Evolutionary conservation across 2,113 vertebrate genomes (phyloP).

Genomic region (Mobula birostris): DNA sequence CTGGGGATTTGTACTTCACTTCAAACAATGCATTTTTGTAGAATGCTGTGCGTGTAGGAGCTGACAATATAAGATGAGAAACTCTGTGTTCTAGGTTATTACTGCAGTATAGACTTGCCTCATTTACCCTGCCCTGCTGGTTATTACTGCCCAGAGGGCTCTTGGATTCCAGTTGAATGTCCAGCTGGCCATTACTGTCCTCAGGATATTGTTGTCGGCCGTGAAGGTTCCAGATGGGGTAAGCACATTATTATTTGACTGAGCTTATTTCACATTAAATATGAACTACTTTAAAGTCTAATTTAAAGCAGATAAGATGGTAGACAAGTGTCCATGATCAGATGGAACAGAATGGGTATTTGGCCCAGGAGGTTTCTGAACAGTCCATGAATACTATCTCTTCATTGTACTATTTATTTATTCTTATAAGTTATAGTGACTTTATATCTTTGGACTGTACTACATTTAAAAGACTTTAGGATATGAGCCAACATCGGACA

Average conservation of each 20-base stretch:
- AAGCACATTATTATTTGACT: neutral
- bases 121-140: neutral
- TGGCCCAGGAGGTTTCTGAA: too few relatives aligned
- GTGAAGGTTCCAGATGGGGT: neutral
- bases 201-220: slow-evolving; percentile 21
- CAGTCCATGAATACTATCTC: too few relatives aligned
- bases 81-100: slow-evolving; percentile 17
- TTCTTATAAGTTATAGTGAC: too few relatives aligned
- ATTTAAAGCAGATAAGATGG: neutral
- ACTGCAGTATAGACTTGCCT: neutral
- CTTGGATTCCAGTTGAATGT: neutral
- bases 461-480: too few relatives aligned
- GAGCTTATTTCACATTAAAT: neutral
- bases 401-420: too few relatives aligned
- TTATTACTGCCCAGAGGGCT: slow-evolving; percentile 1
- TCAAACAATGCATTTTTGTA: neutral
- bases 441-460: too few relatives aligned
- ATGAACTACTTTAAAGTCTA: neutral
- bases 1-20: neutral
- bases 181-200: slow-evolving; percentile 15
- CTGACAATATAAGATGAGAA: neutral
- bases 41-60: neutral
- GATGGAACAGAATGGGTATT: too few relatives aligned
- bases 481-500: too few relatives aligned
- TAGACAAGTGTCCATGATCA: neutral